phyloP scores from a whole-genome alignment of 2,113 vertebrate genomes.

The Hirundichthys speculiger region DNA sequence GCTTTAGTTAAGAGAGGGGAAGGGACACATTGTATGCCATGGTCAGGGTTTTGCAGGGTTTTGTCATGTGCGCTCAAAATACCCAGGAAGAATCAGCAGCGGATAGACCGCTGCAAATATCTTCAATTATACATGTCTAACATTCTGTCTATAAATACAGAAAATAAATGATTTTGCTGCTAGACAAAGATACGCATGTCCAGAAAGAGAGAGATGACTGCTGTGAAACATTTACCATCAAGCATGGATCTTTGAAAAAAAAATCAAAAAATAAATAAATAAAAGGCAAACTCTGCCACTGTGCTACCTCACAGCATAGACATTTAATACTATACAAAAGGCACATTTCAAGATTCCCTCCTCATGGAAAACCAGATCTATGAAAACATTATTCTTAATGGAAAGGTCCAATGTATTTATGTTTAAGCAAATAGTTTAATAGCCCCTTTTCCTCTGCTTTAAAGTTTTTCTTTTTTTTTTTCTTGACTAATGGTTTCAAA shows the following conservation, averaged over 20 bases:
- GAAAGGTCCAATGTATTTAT: slow-evolving; percentile 64
- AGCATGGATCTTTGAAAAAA: background rate
- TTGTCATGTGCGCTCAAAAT: slow-evolving; percentile 36
- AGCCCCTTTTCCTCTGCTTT: slow-evolving; percentile 60
- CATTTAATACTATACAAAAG: slow-evolving; percentile 43
- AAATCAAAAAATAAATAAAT: background rate
- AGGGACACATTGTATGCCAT: slow-evolving; percentile 63
- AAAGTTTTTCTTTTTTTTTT: slow-evolving; percentile 47
- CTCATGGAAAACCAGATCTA: slow-evolving; percentile 61
- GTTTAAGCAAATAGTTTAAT: slow-evolving; percentile 74
- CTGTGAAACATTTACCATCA: slow-evolving; percentile 2
- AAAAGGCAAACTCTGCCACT: slow-evolving; percentile 37
- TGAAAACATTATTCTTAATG: slow-evolving; percentile 65
- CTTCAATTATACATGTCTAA: slow-evolving; percentile 27
- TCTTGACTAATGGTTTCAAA: slow-evolving; percentile 69
- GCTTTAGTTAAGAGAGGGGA: slow-evolving; percentile 83
- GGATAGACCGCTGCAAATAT: slow-evolving; percentile 6
- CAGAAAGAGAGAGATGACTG: slow-evolving; percentile 2
- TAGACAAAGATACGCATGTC: background rate
- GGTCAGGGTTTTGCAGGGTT: slow-evolving; percentile 30
- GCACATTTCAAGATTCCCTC: slow-evolving; percentile 42
- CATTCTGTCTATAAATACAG: slow-evolving; percentile 9
- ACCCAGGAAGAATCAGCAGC: slow-evolving; percentile 4
- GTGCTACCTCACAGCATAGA: slow-evolving; percentile 37
- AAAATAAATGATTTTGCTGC: slow-evolving; percentile 3